Evolutionary conservation across 2,888 invertebrate genomes (phyloP).

Genomic region (Amiota communis): DNA sequence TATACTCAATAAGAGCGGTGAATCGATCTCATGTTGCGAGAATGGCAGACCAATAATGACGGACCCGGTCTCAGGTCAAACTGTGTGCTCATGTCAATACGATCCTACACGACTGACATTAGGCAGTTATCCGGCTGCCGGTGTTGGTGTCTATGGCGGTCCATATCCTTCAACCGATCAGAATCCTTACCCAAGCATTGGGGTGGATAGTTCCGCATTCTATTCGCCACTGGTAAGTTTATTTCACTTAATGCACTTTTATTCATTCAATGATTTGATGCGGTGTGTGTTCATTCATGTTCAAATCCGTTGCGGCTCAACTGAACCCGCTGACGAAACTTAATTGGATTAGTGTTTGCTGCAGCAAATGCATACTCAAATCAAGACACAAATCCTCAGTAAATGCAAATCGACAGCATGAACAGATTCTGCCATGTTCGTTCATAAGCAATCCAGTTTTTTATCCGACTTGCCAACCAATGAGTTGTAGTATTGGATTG

Average conservation of each 20-base stretch:
- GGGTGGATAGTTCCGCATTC: slow-evolving; percentile 94
- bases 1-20: slow-evolving; percentile 44
- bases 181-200: slow-evolving; percentile 93
- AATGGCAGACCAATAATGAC: slow-evolving; percentile 93
- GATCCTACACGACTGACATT: slow-evolving; percentile 90
- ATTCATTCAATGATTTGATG: neutral
- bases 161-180: slow-evolving; percentile 93
- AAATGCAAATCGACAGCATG: slow-evolving; percentile 57
- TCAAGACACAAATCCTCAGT: slow-evolving; percentile 53
- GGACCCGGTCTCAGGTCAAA: slow-evolving; percentile 93
- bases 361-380: slow-evolving; percentile 13
- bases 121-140: slow-evolving; percentile 84
- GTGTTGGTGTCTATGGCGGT: slow-evolving; percentile 87
- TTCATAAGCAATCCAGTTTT: slow-evolving; percentile 41
- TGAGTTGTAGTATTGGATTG: slow-evolving; percentile 30
- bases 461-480: slow-evolving; percentile 31
- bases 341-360: slow-evolving; percentile 60
- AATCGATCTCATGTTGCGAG: slow-evolving; percentile 83
- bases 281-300: slow-evolving; percentile 17
- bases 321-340: slow-evolving; percentile 43
- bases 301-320: slow-evolving; percentile 22
- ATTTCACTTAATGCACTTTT: slow-evolving; percentile 2
- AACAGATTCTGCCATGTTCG: slow-evolving; percentile 51
- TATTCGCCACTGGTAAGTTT: slow-evolving; percentile 94
- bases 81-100: slow-evolving; percentile 95